phyloP scores from a whole-genome alignment of 1,140 invertebrate species.

The Drosophila bocqueti region DNA sequence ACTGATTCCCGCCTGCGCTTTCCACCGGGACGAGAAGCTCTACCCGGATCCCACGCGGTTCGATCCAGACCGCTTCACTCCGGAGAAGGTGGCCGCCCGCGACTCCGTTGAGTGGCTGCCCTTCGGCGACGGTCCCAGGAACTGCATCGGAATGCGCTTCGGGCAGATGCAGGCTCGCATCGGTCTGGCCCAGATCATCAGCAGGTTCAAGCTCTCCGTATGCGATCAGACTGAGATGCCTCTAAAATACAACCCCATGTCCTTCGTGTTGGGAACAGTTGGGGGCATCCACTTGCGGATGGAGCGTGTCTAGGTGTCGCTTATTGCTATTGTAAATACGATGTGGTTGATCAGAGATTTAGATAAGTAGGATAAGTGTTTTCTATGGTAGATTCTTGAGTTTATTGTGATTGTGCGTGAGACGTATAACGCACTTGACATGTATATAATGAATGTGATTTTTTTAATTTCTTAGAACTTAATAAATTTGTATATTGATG shows the following conservation, averaged over 20 bases:
- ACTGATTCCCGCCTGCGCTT: constrained; percentile 87
- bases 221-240: constrained; percentile 69
- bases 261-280: constrained; percentile 47
- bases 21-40: constrained; percentile 87
- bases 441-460: neutral
- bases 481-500: neutral
- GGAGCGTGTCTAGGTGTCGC: constrained; percentile 17
- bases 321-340: neutral
- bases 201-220: constrained; percentile 68
- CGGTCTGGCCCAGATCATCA: constrained; percentile 83
- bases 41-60: constrained; percentile 87
- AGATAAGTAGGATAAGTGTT: neutral
- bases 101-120: constrained; percentile 86
- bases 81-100: constrained; percentile 84
- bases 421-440: neutral
- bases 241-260: constrained; percentile 48
- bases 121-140: constrained; percentile 88
- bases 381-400: neutral
- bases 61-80: constrained; percentile 87
- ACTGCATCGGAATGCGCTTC: constrained; percentile 86
- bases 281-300: constrained; percentile 50
- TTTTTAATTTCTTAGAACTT: neutral
- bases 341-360: neutral
- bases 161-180: constrained; percentile 85
- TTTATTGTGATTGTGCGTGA: too few relatives aligned